Evolutionary conservation across 2,888 invertebrate genomes (phyloP).

Genomic region (Philopedon plagiatum): DNA sequence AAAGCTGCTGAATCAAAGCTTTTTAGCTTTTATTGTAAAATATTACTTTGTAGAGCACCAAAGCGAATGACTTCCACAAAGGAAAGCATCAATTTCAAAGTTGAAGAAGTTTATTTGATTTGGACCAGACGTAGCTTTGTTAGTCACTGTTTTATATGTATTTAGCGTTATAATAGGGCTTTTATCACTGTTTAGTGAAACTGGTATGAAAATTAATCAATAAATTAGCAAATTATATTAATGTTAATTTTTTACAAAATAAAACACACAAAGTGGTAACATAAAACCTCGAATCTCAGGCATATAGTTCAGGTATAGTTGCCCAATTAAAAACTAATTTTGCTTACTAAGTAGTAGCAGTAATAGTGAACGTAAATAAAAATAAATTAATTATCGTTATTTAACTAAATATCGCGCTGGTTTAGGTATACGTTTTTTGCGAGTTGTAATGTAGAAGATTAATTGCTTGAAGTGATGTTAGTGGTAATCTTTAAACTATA

Average conservation of each 20-base stretch:
- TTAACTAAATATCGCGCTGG: conserved; percentile 11
- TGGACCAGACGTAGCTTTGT: too few relatives aligned
- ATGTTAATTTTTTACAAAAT: conserved; percentile 26
- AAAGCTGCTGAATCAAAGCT: too few relatives aligned
- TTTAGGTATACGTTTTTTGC: conserved; percentile 7
- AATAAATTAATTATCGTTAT: conserved; percentile 22
- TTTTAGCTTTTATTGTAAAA: too few relatives aligned
- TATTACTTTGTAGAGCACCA: too few relatives aligned
- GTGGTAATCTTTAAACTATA: not conserved
- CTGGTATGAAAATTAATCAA: not conserved
- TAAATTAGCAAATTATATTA: conserved; percentile 13
- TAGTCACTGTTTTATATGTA: not conserved
- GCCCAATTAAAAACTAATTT: conserved; percentile 43
- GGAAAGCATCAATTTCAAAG: too few relatives aligned
- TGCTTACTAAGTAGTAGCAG: conserved; percentile 40
- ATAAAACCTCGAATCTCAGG: not conserved
- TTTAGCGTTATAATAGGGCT: not conserved
- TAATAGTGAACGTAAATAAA: conserved; percentile 24
- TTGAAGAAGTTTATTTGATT: too few relatives aligned
- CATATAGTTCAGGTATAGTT: conserved; percentile 1
- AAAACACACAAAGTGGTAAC: conserved; percentile 18
- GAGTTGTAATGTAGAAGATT: not conserved
- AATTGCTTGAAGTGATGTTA: not conserved
- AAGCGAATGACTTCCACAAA: too few relatives aligned
- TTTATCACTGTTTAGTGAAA: not conserved